phyloP scores from a whole-genome alignment of 2,888 invertebrate species.

The Drosophila paranaensis region DNA sequence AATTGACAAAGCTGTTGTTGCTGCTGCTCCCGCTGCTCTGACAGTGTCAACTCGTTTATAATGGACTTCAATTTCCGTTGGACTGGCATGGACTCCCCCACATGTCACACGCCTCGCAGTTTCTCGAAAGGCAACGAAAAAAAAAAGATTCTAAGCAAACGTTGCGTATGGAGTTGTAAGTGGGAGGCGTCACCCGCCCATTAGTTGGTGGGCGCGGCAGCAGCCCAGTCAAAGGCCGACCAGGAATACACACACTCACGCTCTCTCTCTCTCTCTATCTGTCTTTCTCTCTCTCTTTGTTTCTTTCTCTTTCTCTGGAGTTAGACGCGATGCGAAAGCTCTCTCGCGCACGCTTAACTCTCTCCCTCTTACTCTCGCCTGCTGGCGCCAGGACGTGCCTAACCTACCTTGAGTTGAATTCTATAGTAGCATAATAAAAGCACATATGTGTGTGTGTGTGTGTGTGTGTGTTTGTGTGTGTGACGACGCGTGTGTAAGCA shows the following conservation, averaged over 20 bases:
- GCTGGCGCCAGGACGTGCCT: conserved; percentile 66
- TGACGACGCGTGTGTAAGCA: conserved; percentile 61
- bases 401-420: conserved; percentile 81
- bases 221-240: conserved; percentile 42
- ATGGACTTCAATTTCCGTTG: conserved; percentile 72
- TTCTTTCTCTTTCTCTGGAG: conserved; percentile 14
- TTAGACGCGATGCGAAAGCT: conserved; percentile 15
- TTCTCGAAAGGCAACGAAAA: conserved; percentile 44
- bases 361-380: conserved; percentile 5
- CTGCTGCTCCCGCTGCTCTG: conserved; percentile 24
- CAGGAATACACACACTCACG: conserved; percentile 15
- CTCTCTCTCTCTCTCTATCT: conserved; percentile 4
- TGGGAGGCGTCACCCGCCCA: conserved; percentile 23
- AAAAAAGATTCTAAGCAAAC: conserved; percentile 19
- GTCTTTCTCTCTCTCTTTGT: not conserved
- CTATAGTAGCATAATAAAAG: conserved; percentile 67
- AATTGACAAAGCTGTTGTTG: conserved; percentile 61
- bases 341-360: conserved; percentile 41
- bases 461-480: conserved; percentile 26
- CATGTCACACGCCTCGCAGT: conserved; percentile 66
- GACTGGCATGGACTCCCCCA: conserved; percentile 29
- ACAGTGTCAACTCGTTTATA: conserved; percentile 58
- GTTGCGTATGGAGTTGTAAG: conserved; percentile 48
- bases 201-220: conserved; percentile 70
- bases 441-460: conserved; percentile 12